Evolutionary conservation across 2,113 vertebrate species (phyloP).

Genomic region (Odontesthes bonariensis): DNA sequence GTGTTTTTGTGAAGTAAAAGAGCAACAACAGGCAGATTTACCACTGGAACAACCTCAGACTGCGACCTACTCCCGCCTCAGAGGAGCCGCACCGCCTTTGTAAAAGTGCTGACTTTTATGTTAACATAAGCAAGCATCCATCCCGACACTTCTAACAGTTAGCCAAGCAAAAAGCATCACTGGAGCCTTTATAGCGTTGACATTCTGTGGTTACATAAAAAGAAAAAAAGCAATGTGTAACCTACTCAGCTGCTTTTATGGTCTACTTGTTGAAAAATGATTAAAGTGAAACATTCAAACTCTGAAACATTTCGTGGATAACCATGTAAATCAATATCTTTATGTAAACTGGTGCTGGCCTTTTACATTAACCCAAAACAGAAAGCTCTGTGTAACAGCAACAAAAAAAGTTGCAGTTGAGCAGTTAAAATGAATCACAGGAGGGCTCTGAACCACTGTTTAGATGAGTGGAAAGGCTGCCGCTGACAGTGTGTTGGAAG

Average conservation of each 20-base stretch:
- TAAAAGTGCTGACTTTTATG: constrained; percentile 70
- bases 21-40: constrained; percentile 66
- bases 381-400: background rate
- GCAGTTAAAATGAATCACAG: background rate
- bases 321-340: constrained; percentile 17
- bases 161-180: constrained; percentile 46
- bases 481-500: constrained; percentile 26
- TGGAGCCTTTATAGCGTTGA: constrained; percentile 62
- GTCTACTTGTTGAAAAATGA: constrained; percentile 16
- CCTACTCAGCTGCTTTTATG: constrained; percentile 35
- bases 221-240: constrained; percentile 35
- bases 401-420: background rate
- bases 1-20: constrained; percentile 59
- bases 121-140: constrained; percentile 45
- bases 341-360: constrained; percentile 11
- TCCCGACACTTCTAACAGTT: constrained; percentile 45
- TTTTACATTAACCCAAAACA: background rate
- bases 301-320: background rate
- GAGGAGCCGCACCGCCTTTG: constrained; percentile 53
- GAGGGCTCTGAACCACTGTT: constrained; percentile 3
- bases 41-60: constrained; percentile 47
- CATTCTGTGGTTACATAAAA: constrained; percentile 32
- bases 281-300: constrained; percentile 12
- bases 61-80: constrained; percentile 52
- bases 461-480: constrained; percentile 13